Base-by-base conservation (phyloP, 2,888 invertebrate genomes). In the Yponomeuta cagnagella region DNA sequence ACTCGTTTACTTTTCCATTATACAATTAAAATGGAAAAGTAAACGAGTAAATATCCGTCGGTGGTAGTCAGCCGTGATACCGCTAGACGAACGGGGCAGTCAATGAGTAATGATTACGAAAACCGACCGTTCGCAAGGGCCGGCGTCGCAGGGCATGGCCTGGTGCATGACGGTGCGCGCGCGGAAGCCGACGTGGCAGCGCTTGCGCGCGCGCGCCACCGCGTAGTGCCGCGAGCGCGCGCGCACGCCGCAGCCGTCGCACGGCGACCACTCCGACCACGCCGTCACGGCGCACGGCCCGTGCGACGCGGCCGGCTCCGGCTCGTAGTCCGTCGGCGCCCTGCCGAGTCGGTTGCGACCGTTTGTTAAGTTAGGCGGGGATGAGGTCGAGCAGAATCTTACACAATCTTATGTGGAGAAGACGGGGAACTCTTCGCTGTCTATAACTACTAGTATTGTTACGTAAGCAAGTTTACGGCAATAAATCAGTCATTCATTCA, bases 211-310 rank as follows among this genome's bases (percentile, higher is more conserved):
- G 69, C 93, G 93, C 73, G 93, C 90, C 70, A 85, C 93, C 64
- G 94, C 83, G 84, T 95, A 96, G 76, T 94, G 93, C 0, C 97
- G 90, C 10, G 94, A 93, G 71, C 96, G 93, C 0, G 95, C 95
- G 73, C 95, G 94, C n/a, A 94, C 93, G 0, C 97, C 94, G 58
- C 94, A 95, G 6, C 95, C 95, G 73, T 82, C 86, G 82, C 97
- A 97, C 43, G 95, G 93, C 0, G 96, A 95, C 96, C 96, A 97
- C 58, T 93, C 93, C 1, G 95, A 94, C 97, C 97, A 97, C 30
- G 93, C 89, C 0, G 96, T 94, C 71, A 96, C 88, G 0, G 95
- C 95, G 79, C 97, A 97, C 73, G 82, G 92, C n/a, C 87, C 86
- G 15, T 80, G 75, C 12, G 82, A 74, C 74, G 74, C 88, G 37